phyloP scores from a whole-genome alignment of 1,140 invertebrate genomes.

The Hyles euphorbiae region DNA sequence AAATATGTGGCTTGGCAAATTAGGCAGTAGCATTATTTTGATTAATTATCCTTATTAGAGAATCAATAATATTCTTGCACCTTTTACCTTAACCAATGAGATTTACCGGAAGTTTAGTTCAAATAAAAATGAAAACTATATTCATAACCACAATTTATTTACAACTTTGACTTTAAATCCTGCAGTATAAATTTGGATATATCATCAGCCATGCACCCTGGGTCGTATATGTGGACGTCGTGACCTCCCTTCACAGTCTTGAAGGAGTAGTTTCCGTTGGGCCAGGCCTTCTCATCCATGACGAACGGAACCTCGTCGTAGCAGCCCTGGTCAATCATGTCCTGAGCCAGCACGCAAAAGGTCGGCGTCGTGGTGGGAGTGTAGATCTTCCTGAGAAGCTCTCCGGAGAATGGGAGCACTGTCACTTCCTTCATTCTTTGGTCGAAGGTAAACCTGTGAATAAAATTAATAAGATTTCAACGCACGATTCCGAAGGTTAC shows the following conservation, averaged over 20 bases:
- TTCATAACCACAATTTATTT: neutral
- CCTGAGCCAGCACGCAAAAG: constrained; percentile 34
- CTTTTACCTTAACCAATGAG: no score
- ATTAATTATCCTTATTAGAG: no score
- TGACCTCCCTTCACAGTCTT: constrained; percentile 34
- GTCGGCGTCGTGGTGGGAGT: constrained; percentile 31
- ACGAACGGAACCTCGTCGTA: constrained; percentile 33
- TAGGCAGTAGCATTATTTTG: no score
- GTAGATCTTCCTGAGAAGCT: constrained; percentile 29
- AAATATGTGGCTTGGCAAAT: no score
- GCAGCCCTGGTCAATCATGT: constrained; percentile 15
- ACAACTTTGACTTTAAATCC: constrained; percentile 15
- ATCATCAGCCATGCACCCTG: constrained; percentile 22
- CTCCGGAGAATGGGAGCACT: constrained; percentile 28
- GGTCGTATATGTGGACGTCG: constrained; percentile 42
- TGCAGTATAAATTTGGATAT: constrained; percentile 22
- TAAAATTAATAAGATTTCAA: neutral
- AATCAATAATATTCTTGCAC: no score
- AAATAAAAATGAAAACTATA: neutral
- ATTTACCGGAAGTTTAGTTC: no score
- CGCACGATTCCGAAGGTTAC: no score
- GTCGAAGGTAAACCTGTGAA: constrained; percentile 46
- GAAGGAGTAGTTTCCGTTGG: constrained; percentile 32
- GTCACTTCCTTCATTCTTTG: constrained; percentile 45
- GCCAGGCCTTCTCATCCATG: constrained; percentile 35